A percentile compares a stretch with the other conserved stretches of the same genome.
These are phyloP conservation scores for Acleris emargana DNA, from an alignment of 2,888 invertebrate genomes.

Conservation along the genomic window DNA sequence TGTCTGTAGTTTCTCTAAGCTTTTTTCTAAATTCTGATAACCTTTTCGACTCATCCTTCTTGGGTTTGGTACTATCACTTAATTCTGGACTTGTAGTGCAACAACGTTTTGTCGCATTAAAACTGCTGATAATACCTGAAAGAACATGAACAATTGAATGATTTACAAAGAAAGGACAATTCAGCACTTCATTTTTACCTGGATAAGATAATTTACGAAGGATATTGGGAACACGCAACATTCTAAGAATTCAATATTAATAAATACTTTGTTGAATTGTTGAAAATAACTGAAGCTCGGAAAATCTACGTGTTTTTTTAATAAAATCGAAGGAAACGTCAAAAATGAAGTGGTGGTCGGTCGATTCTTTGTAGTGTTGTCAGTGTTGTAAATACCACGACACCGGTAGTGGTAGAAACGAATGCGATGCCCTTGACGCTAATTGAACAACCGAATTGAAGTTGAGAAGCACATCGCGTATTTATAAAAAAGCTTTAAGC, in stretches of 20 bases:
- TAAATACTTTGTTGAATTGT: no score
- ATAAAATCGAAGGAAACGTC: no score
- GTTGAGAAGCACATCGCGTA: no score
- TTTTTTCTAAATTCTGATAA: slow-evolving; percentile 90
- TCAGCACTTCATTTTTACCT: slow-evolving; percentile 5
- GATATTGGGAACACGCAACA: slow-evolving; percentile 17
- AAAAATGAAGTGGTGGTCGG: no score
- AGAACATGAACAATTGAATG: slow-evolving; percentile 2
- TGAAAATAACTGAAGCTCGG: no score
- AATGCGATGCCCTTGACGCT: no score
- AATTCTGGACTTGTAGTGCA: slow-evolving; percentile 46
- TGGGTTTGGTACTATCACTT: slow-evolving; percentile 39
- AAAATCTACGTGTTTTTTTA: no score
- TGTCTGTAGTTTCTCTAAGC: slow-evolving; percentile 86
- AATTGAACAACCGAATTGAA: no score
- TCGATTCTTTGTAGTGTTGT: no score
- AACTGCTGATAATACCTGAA: slow-evolving; percentile 26
- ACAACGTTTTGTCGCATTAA: slow-evolving; percentile 48
- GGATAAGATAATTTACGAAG: slow-evolving; percentile 16
- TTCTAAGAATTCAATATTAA: background rate
- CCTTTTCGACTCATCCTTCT: slow-evolving; percentile 64
- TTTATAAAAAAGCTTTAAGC: no score
- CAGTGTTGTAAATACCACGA: no score
- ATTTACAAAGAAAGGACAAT: background rate
- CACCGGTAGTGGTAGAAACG: no score